Base-by-base conservation (phyloP, 2,113 vertebrate genomes). In the Chionomys nivalis region DNA sequence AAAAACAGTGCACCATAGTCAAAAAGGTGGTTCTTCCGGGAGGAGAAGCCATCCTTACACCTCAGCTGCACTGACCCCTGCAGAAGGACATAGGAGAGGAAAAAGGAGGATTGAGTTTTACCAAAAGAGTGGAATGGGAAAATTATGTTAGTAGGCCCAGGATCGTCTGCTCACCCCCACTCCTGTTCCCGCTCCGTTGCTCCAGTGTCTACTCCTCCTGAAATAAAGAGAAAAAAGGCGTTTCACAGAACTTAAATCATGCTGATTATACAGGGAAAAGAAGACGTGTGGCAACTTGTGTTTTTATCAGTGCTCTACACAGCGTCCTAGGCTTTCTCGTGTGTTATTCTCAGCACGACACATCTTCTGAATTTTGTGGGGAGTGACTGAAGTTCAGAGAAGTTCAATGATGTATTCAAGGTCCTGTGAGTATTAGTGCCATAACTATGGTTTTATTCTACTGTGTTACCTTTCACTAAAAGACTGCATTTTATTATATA, bases 401-500 rank as follows among this genome's bases (percentile, higher is more conserved):
- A 52, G 52, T 82, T 72, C 88, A 87, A 42, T 19, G 44, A 87
- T 65, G 24, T 92, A 42, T 33, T 73, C 39, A 36, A 94, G 82
- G 21, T 82, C 36, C 79, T 55, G 5, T 14, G n/a, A 42, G 10
- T 87, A 47, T 61, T 88, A 88, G 39, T 65, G 26, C 42, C 16
- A 24, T 77, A 55, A 24, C 19, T 24, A 3, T 86, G 33, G 2
- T 72, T 42, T 63, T 31, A 14, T 92, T 63, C 23, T 4, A 68
- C 16, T 33, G 8, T 42, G 3, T 90, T 47, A 36, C 70, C 26
- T 91, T 79, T 87, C 83, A 65, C 68, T 66, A 33, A 94, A 85
- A 83, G 36, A 89, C 39, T 31, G 82, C 58, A 82, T 63, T 63
- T 73, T 63, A 3, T 87, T 78, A 85, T 47, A 95, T 95, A 79